phyloP scores from a whole-genome alignment of 2,888 invertebrate genomes.

The Allacma fusca region DNA sequence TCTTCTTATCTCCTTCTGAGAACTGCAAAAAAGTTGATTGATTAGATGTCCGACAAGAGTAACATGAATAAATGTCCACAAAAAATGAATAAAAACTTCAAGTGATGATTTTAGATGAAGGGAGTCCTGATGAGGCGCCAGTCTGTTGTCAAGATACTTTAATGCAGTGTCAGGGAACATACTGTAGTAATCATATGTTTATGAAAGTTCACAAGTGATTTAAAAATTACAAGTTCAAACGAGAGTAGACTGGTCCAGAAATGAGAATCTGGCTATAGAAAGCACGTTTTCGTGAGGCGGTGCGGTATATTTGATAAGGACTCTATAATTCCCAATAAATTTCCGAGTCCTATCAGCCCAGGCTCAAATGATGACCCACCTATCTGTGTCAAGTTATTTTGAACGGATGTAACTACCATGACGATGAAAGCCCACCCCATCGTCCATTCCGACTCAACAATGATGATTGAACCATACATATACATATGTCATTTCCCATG shows the following conservation, averaged over 20 bases:
- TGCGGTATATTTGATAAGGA: background rate
- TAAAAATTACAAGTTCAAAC: background rate
- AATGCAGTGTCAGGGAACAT: too few species aligned
- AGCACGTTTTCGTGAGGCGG: background rate
- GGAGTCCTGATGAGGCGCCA: background rate
- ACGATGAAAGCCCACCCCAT: too few species aligned
- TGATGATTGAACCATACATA: too few species aligned
- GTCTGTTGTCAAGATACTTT: slow-evolving; percentile 14
- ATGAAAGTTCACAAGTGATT: background rate
- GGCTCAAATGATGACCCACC: too few species aligned
- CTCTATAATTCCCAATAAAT: too few species aligned
- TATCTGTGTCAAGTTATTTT: too few species aligned
- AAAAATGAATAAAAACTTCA: background rate
- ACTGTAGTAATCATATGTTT: background rate
- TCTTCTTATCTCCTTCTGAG: too few species aligned
- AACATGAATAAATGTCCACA: background rate
- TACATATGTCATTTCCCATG: too few species aligned
- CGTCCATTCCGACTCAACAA: too few species aligned
- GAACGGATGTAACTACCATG: too few species aligned
- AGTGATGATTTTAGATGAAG: background rate
- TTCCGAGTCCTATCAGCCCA: too few species aligned
- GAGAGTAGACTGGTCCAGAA: background rate
- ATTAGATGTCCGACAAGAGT: background rate
- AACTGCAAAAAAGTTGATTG: too few species aligned
- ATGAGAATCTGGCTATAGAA: background rate